These are phyloP conservation scores for Melanotaenia trifasciata DNA, from an alignment of 2,797 vertebrate genomes.

Conservation along the genomic window DNA sequence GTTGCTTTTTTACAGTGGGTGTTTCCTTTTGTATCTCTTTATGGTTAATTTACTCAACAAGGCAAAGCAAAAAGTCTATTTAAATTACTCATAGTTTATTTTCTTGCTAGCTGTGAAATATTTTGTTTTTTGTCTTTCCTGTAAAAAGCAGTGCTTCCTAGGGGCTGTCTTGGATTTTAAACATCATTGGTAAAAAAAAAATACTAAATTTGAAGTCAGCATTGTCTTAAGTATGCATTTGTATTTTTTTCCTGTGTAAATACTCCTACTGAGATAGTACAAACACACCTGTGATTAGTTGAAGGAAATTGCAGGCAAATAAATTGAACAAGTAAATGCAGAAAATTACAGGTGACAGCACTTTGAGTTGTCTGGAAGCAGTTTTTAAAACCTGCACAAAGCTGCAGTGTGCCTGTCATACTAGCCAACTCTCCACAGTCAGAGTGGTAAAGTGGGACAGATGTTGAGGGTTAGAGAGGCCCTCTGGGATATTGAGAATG, in stretches of 20 bases:
- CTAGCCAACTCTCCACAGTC: constrained; percentile 51
- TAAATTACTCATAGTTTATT: constrained; percentile 27
- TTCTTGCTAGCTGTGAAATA: constrained; percentile 23
- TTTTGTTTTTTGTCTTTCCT: constrained; percentile 16
- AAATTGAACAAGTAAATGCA: constrained; percentile 69
- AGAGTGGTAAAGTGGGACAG: constrained; percentile 77
- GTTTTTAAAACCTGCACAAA: constrained; percentile 54
- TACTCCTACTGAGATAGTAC: constrained; percentile 32
- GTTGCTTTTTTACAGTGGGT: constrained; percentile 35
- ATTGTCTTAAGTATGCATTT: not conserved
- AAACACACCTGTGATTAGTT: constrained; percentile 76
- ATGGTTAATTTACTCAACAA: constrained; percentile 27
- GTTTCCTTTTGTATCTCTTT: constrained; percentile 40
- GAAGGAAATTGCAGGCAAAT: constrained; percentile 72
- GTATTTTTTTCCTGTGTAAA: constrained; percentile 16
- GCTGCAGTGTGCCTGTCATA: constrained; percentile 59
- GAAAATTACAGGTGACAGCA: constrained; percentile 70
- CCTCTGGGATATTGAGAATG: constrained; percentile 67
- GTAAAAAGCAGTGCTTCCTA: constrained; percentile 22
- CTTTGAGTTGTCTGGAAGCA: constrained; percentile 76
- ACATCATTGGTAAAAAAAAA: constrained; percentile 21
- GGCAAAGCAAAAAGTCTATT: constrained; percentile 21
- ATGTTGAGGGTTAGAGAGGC: constrained; percentile 77
- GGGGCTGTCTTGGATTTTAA: constrained; percentile 2
- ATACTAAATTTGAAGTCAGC: constrained; percentile 24